Evolutionary conservation across 2,797 vertebrate genomes (phyloP).

Genomic region (Glyptemys insculpta): DNA sequence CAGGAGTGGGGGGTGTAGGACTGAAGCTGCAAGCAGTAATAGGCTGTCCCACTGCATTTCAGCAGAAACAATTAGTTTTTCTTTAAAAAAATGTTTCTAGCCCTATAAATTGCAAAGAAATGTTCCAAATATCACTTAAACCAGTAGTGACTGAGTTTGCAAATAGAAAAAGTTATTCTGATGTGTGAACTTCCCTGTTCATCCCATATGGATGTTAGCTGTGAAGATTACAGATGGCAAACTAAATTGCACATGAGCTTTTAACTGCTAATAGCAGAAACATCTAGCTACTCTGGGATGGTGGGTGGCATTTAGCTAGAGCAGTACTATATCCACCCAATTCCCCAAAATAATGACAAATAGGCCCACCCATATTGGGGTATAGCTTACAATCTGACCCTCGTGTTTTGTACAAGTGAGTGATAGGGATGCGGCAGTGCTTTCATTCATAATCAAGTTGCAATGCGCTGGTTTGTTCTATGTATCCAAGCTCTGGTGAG

Average conservation of each 20-base stretch:
- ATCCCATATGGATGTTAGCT: neutral
- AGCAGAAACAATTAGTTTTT: neutral
- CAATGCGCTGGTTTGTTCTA: neutral
- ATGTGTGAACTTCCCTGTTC: neutral
- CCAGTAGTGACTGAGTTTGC: neutral
- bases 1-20: neutral
- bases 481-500: neutral
- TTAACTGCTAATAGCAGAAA: neutral
- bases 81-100: neutral
- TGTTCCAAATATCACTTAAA: neutral
- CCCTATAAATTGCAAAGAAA: neutral
- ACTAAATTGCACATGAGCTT: neutral
- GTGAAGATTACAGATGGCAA: neutral
- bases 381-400: neutral
- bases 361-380: accelerated
- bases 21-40: neutral
- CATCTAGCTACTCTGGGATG: neutral
- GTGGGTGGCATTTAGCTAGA: neutral
- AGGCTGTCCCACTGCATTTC: neutral
- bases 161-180: neutral
- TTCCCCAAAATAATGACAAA: too few relatives aligned
- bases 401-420: neutral
- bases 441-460: accelerated
- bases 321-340: accelerated
- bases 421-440: neutral